Evolutionary conservation across 1,140 invertebrate genomes (phyloP).

Genomic region (Pseudoatta argentina): DNA sequence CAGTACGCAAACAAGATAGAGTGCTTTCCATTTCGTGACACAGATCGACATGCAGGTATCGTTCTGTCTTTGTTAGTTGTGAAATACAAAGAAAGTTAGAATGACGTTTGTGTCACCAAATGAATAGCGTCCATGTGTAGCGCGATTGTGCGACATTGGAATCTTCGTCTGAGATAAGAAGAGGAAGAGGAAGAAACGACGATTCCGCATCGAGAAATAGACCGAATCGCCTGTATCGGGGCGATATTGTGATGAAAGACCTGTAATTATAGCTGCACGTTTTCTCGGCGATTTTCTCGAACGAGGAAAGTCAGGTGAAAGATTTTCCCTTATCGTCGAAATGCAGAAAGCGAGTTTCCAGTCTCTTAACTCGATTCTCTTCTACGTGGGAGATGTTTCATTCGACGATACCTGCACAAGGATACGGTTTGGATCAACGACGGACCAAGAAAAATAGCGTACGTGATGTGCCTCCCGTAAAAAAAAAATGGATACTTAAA

Average conservation of each 20-base stretch:
- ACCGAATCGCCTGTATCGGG: background rate
- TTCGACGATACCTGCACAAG: background rate
- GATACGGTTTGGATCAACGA: background rate
- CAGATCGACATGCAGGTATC: no score
- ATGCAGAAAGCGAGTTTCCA: background rate
- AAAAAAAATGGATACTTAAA: constrained; percentile 15
- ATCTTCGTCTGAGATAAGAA: background rate
- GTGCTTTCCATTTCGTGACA: no score
- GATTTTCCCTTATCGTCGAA: background rate
- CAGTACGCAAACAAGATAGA: background rate
- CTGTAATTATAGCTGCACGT: constrained; percentile 19
- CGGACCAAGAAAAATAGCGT: background rate
- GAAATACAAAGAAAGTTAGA: no score
- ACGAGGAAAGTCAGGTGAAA: background rate
- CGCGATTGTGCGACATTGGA: constrained; percentile 18
- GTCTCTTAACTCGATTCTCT: background rate
- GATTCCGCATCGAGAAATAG: background rate
- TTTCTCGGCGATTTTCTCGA: background rate
- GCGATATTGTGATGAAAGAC: constrained; percentile 17
- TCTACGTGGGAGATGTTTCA: background rate
- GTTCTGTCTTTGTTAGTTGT: no score
- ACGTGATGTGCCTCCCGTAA: constrained; percentile 36
- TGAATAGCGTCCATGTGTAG: background rate
- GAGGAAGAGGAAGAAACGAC: constrained; percentile 3
- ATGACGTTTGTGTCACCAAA: no score